Evolutionary conservation across 2,113 vertebrate genomes (phyloP), one percentile per base, ranked within the genome.

Genomic region (Heterotis niloticus): DNA sequence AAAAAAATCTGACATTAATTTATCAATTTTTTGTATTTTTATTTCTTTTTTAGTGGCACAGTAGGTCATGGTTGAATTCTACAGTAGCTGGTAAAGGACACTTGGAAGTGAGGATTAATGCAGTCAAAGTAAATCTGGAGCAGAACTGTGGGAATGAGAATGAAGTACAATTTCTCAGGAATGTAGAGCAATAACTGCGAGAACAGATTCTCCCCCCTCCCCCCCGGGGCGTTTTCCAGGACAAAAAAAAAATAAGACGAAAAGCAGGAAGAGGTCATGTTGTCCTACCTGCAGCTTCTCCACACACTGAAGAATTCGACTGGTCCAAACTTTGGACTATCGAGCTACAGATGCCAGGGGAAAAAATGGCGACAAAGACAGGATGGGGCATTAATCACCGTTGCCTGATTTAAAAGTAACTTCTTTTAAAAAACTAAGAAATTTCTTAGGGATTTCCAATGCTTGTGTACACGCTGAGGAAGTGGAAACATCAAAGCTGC

Each of bases 301-400:
- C 91, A 56, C 94, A 94, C 69, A 91, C 80, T 0, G 91, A 91
- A 1, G 92, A 89, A 79, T 93, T 93, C 0, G 90, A 91, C 5
- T 89, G 76, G 81, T 93, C 92, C 81, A 94, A 87, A 82, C 86
- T 91, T 83, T 94, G 94, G 84, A 91, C 65, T 34, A 94, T 83
- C 1, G 81, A 29, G 75, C 91, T 93, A 86, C 85, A 76, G 56
- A 65, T 64, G 9, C 68, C 44, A 70, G 59, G 79, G 81, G 75
- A 84, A 84, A 28, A 85, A 62, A 84, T 3, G 67, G 81, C 18
- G 2, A 59, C 62, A 76, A 12, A 66, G 57, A 28, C 29, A 77
- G 18, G 24, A 20, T 9, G 59, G 10, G 51, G 9, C 18, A 44
- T 44, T 44, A 44, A 44, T 44, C 7, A 44, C 34, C 7, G 34